Percentiles rank a stretch among this genome's conserved stretches.
Evolutionary conservation across 2,797 vertebrate species (phyloP).

Genomic region (Ceryle rudis): DNA sequence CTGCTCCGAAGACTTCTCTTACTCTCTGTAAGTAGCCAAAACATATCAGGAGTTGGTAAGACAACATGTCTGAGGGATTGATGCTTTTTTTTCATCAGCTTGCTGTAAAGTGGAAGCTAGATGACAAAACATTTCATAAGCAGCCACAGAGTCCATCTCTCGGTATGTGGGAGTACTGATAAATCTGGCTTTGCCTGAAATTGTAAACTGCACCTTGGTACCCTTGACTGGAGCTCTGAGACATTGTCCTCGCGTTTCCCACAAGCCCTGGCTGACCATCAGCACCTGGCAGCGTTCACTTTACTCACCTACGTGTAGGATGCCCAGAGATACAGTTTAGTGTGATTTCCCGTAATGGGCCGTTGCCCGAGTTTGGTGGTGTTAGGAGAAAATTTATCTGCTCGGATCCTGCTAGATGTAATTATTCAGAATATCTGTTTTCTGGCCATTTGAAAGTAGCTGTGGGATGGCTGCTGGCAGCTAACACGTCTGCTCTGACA

Average conservation of each 20-base stretch:
- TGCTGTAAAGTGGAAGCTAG: constrained; percentile 29
- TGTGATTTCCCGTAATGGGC: fast-evolving
- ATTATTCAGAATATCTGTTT: not conserved
- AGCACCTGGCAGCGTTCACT: fast-evolving
- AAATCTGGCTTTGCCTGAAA: not conserved
- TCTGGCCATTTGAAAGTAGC: not conserved
- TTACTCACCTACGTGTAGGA: fast-evolving
- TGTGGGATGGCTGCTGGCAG: constrained; percentile 1
- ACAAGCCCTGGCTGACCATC: not conserved
- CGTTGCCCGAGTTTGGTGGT: fast-evolving
- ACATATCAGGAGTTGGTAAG: constrained; percentile 58
- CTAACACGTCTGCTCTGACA: not conserved
- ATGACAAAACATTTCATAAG: constrained; percentile 64
- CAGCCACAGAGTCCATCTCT: constrained; percentile 24
- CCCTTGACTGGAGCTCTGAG: not conserved
- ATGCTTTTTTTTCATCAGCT: constrained; percentile 54
- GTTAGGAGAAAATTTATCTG: not conserved
- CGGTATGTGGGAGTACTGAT: not conserved
- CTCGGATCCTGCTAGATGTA: not conserved
- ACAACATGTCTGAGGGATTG: constrained; percentile 32
- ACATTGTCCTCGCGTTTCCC: fast-evolving
- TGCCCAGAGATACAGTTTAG: not conserved
- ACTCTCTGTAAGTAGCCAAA: constrained; percentile 52
- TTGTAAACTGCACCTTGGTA: not conserved
- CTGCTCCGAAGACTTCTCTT: constrained; percentile 54